Evolutionary conservation across 2,888 invertebrate species (phyloP).

Genomic region (Lithophane socia): DNA sequence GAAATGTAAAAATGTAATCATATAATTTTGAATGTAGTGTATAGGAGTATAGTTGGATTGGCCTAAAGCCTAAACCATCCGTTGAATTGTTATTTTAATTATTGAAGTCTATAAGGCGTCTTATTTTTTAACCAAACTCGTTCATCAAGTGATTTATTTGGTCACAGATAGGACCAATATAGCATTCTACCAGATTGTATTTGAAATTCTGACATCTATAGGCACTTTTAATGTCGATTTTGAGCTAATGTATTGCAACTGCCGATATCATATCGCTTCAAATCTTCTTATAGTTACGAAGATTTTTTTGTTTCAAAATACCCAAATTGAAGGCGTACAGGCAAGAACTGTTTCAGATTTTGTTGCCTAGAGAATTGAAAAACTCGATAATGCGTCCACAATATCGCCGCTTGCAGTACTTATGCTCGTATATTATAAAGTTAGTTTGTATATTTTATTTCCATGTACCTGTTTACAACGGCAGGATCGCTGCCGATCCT

Average conservation of each 20-base stretch:
- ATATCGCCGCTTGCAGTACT: slow-evolving; percentile 23
- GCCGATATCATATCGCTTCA: slow-evolving; percentile 29
- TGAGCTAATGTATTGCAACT: slow-evolving; percentile 26
- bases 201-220: slow-evolving; percentile 15
- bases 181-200: background rate
- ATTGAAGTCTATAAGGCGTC: background rate
- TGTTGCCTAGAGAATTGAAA: background rate
- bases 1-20: slow-evolving; percentile 9
- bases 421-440: slow-evolving; percentile 13
- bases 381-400: background rate
- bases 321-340: background rate
- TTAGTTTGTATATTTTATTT: slow-evolving; percentile 55
- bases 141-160: background rate
- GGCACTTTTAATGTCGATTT: slow-evolving; percentile 18
- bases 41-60: slow-evolving; percentile 10
- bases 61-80: slow-evolving; percentile 48
- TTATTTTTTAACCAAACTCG: background rate
- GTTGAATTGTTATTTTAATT: slow-evolving; percentile 12
- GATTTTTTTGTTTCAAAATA: background rate
- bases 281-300: no score
- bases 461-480: slow-evolving; percentile 58
- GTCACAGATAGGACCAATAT: background rate
- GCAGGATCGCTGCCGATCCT: slow-evolving; percentile 27
- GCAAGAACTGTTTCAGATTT: background rate
- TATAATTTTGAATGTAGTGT: background rate